phyloP scores from a whole-genome alignment of 2,797 vertebrate genomes.

The Acanthornis magna region DNA sequence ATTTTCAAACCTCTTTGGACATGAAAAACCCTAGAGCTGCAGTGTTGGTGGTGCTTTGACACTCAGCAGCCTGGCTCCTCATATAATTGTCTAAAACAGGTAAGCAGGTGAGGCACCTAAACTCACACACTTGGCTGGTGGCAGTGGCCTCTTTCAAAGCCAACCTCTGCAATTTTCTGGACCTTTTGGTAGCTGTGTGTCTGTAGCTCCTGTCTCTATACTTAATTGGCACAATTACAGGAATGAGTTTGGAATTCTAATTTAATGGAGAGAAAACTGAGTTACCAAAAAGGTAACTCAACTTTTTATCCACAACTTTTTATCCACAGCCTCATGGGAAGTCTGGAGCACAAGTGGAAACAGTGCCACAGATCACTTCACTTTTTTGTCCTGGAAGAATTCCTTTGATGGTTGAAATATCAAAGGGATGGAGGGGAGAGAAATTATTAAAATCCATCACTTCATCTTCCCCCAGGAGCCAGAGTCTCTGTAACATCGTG shows the following conservation, averaged over 20 bases:
- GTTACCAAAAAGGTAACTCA: neutral
- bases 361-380: neutral
- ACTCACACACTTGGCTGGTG: neutral
- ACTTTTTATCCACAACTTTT: neutral
- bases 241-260: neutral
- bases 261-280: neutral
- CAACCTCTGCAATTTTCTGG: neutral
- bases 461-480: neutral
- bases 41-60: neutral
- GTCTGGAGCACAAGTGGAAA: neutral
- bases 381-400: neutral
- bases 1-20: neutral
- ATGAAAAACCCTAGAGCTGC: neutral
- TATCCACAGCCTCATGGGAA: neutral
- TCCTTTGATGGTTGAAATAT: neutral
- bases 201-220: neutral
- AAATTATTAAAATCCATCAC: neutral
- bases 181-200: neutral
- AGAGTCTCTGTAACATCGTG: neutral
- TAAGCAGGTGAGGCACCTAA: neutral
- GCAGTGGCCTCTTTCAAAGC: neutral
- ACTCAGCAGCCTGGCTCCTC: neutral
- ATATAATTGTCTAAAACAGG: neutral
- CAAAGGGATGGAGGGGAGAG: neutral
- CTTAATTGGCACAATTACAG: neutral